phyloP scores from a whole-genome alignment of 2,113 vertebrate species.

The Heterocephalus glaber region DNA sequence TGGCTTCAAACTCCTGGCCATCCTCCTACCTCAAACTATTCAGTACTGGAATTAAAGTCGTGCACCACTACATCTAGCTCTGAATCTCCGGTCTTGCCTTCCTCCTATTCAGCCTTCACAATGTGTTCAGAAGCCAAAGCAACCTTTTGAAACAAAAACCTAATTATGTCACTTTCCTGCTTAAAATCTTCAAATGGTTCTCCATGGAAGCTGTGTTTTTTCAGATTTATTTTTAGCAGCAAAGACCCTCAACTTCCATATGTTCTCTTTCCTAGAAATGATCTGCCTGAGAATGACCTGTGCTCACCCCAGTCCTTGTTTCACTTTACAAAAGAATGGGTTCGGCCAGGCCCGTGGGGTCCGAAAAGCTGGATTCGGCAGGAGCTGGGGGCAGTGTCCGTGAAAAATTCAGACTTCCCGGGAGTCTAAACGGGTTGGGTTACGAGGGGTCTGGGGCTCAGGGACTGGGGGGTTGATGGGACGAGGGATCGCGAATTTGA shows the following conservation, averaged over 20 bases:
- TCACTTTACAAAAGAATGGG: background rate
- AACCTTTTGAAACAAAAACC: slow-evolving; percentile 59
- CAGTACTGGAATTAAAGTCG: background rate
- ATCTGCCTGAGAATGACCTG: background rate
- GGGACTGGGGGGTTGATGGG: background rate
- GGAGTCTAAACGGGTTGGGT: too few species aligned
- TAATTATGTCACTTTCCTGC: slow-evolving; percentile 51
- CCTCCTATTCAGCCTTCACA: background rate
- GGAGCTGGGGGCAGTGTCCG: background rate
- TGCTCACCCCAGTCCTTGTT: background rate
- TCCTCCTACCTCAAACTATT: background rate
- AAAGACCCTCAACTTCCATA: background rate
- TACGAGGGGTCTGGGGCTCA: background rate
- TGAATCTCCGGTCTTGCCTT: background rate
- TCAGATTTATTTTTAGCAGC: slow-evolving; percentile 58
- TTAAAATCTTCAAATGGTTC: slow-evolving; percentile 66
- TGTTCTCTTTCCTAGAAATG: background rate
- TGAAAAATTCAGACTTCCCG: background rate
- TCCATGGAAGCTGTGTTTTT: slow-evolving; percentile 50
- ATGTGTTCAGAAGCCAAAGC: slow-evolving; percentile 24
- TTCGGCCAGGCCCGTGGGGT: fast-evolving
- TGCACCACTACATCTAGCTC: background rate
- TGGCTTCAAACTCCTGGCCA: background rate
- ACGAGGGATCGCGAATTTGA: fast-evolving
- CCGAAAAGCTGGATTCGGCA: background rate